A percentile compares a stretch with the other conserved stretches of the same genome.
These are phyloP conservation scores for Drosophila meridiana DNA, from an alignment of 2,888 invertebrate species.

Conservation along the genomic window DNA sequence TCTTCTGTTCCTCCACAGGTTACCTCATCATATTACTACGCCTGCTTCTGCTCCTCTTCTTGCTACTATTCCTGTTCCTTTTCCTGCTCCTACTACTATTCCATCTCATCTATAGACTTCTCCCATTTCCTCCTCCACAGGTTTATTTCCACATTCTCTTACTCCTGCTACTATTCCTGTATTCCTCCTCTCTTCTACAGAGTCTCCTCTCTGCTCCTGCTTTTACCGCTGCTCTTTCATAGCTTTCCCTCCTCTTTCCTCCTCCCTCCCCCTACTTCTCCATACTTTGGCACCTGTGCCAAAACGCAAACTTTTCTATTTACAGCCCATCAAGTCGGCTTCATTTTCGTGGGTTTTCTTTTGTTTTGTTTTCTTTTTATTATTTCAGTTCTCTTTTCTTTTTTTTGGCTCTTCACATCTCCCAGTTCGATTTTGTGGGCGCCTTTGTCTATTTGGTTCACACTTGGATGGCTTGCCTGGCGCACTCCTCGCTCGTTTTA, in stretches of 20 bases:
- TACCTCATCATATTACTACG: not conserved
- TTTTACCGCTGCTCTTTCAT: not conserved
- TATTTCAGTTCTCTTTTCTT: slow-evolving; percentile 7
- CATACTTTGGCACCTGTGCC: slow-evolving; percentile 51
- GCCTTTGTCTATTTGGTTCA: slow-evolving; percentile 37
- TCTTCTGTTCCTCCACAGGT: not conserved
- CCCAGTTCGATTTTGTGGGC: slow-evolving; percentile 10
- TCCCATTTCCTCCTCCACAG: not conserved
- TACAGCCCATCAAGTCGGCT: slow-evolving; percentile 69
- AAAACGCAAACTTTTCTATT: slow-evolving; percentile 68
- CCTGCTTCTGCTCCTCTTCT: not conserved
- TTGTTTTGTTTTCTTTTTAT: not conserved
- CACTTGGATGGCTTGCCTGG: slow-evolving; percentile 39
- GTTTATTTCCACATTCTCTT: not conserved
- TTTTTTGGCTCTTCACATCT: not conserved
- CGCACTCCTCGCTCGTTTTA: slow-evolving; percentile 60
- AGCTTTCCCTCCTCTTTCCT: not conserved
- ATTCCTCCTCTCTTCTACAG: not conserved
- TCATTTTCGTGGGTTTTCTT: slow-evolving; percentile 49
- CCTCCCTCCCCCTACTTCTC: not conserved
- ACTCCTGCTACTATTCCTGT: not conserved
- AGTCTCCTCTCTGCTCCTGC: not conserved
- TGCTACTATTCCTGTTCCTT: not conserved
- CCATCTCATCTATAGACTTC: no score
- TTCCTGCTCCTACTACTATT: not conserved